These are phyloP conservation scores for Botrylloides violaceus DNA, from an alignment of 23 tunicate genomes.

Conservation along the genomic window DNA sequence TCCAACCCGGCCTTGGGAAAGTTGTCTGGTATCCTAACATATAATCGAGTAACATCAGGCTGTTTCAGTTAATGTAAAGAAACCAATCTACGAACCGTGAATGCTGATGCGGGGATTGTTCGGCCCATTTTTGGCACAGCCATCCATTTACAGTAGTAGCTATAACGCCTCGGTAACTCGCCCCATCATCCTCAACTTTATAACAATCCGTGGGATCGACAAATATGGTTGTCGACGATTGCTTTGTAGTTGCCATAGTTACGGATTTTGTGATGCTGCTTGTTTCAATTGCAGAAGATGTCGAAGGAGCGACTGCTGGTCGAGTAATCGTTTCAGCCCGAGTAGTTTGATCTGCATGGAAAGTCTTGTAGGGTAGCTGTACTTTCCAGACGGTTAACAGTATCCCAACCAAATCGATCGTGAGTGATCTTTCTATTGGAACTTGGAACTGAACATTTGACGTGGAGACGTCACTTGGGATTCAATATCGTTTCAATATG, in stretches of 20 bases:
- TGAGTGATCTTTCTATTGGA: no score
- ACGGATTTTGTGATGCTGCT: background rate
- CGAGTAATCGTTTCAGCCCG: no score
- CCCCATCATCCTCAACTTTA: background rate
- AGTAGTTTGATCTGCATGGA: no score
- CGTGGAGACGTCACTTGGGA: no score
- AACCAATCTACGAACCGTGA: background rate
- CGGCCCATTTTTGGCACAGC: conserved; percentile 12
- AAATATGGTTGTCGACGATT: background rate
- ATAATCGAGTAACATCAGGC: background rate
- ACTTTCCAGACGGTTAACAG: no score
- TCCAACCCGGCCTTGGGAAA: conserved; percentile 51
- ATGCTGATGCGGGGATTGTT: conserved; percentile 14
- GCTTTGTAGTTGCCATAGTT: background rate
- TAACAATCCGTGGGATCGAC: background rate
- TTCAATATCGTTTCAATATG: no score
- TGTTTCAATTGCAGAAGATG: background rate
- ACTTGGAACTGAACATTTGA: no score
- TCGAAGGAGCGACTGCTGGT: no score
- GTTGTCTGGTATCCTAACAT: conserved; percentile 50
- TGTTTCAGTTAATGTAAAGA: no score
- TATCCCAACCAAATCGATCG: no score
- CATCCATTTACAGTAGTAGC: background rate
- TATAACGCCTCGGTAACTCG: conserved; percentile 6
- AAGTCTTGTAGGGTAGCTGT: no score